These are phyloP conservation scores for Gracilinanus agilis DNA, from an alignment of 2,113 vertebrate genomes.

Conservation along the genomic window DNA sequence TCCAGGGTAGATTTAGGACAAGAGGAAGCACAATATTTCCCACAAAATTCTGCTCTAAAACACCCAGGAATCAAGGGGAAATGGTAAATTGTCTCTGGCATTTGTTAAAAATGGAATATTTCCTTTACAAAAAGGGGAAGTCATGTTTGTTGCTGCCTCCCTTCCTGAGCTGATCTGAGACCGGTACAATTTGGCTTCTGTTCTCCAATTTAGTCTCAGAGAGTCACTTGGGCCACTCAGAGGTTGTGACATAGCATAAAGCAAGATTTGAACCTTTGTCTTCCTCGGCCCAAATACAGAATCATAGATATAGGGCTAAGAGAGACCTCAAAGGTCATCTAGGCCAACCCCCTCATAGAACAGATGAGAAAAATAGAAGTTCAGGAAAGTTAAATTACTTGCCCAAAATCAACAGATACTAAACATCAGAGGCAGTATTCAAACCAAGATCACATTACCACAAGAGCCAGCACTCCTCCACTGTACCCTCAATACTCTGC, in stretches of 20 bases:
- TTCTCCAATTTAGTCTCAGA: background rate
- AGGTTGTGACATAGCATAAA: background rate
- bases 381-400: background rate
- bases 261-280: background rate
- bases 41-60: too few species aligned
- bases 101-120: background rate
- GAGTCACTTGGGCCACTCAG: background rate
- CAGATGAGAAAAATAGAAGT: background rate
- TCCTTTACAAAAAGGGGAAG: background rate
- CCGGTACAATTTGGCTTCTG: background rate
- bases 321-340: background rate
- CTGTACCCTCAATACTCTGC: background rate
- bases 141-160: background rate
- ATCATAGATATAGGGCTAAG: background rate
- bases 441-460: background rate
- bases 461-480: background rate
- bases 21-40: background rate
- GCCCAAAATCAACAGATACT: background rate
- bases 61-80: background rate
- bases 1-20: background rate
- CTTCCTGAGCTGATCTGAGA: background rate
- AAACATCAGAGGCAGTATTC: background rate
- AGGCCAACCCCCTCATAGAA: background rate
- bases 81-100: background rate
- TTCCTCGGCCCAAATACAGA: background rate